These are phyloP conservation scores for Ceratothoa steindachneri DNA, from an alignment of 2,888 invertebrate species.

Conservation along the genomic window DNA sequence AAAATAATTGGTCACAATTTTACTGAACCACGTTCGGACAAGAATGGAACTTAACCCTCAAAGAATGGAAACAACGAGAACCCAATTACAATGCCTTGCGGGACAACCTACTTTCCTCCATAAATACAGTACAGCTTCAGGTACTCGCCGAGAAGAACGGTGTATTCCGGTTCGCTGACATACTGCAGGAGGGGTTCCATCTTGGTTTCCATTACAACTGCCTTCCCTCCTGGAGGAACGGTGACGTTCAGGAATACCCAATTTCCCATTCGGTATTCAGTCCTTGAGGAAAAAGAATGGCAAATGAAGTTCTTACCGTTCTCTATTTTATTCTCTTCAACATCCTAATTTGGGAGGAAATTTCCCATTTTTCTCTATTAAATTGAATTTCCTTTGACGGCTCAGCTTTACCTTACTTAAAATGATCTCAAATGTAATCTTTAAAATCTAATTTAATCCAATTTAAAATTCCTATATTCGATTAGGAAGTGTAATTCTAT, in stretches of 20 bases:
- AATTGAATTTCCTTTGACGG: background rate
- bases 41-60: too few relatives aligned
- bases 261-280: constrained; percentile 46
- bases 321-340: too few relatives aligned
- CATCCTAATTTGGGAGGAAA: too few relatives aligned
- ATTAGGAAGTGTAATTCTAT: too few relatives aligned
- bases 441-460: too few relatives aligned
- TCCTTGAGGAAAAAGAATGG: constrained; percentile 19
- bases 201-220: background rate
- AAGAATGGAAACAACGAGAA: background rate
- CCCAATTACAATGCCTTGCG: too few relatives aligned
- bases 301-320: background rate
- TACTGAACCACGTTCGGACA: too few relatives aligned
- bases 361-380: background rate
- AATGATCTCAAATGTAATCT: too few relatives aligned
- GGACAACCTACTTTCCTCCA: constrained; percentile 34
- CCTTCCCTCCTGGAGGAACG: background rate
- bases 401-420: too few relatives aligned
- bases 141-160: constrained; percentile 28
- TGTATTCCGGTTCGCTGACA: constrained; percentile 21
- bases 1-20: too few relatives aligned
- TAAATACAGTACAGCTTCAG: constrained; percentile 40
- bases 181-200: constrained; percentile 16
- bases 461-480: too few relatives aligned
- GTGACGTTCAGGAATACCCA: constrained; percentile 46